Base-by-base conservation (phyloP, 2,888 invertebrate species). In the Dusona sp. region DNA sequence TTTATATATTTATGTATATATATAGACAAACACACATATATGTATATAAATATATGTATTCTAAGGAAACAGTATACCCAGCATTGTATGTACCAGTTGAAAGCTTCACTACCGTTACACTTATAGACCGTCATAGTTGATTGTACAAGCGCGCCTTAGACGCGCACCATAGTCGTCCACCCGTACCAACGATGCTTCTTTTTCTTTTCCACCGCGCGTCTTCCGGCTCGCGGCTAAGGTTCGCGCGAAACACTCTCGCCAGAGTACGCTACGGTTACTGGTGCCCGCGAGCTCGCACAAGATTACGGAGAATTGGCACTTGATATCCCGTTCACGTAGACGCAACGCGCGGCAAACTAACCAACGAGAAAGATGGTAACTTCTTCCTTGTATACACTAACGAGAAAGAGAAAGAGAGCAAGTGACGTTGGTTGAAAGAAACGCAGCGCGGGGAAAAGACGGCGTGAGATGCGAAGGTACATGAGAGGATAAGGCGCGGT, bases 281-380 rank as follows among this genome's bases (percentile, higher is more conserved):
- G 70, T 89, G 89, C 89, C 84, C 87, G 85, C 88, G 87, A 87
- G 88, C 83, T 89, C 86, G 86, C 85, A 82, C 88, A 57, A 86
- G 88, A 81, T 65, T 91, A 92, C 91, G 88, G 81, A 89, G 92
- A 92, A 92, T 90, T 89, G 90, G 85, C 83, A 89, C 90, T 92
- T 91, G 91, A 90, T 91, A 92, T 87, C 88, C 92, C 36, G 91
- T 89, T 90, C 92, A 92, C 92, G 92, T 92, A 90, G 80, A 83
- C 79, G 74, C 77, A 85, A 73, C 65, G 67, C 64, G 51, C 70
- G 68, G 79, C 79, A 57, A 81, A 67, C 85, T 79, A 86, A 61
- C 36, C 36, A 33, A 45, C 61, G 61, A 64, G 68, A 80, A 74
- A 65, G 67, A 75, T 67, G 77, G 67, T 67, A 54, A 33, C 36